Conservation (phyloP, 1,140 invertebrate genomes). For the Drosophila hydei region DNA sequence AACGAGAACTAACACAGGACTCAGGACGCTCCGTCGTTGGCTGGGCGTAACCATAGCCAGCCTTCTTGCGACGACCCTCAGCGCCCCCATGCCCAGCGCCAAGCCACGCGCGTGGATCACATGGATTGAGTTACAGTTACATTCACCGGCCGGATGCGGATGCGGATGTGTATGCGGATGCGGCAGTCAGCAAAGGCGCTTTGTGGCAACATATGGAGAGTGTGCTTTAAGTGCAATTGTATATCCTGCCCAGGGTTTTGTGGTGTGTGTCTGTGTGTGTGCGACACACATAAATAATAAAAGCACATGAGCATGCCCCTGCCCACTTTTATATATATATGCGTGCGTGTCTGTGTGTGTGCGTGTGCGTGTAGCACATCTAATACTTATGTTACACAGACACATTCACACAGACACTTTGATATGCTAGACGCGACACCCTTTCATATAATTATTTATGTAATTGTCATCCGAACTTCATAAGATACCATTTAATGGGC, state of each 20-base stretch:
- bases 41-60: conserved; percentile 43
- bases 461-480: conserved; percentile 81
- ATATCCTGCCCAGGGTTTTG: conserved; percentile 66
- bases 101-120: conserved; percentile 14
- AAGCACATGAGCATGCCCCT: conserved; percentile 41
- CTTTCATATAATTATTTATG: conserved; percentile 80
- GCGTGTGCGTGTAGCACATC: conserved; percentile 41
- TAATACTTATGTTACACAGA: conserved; percentile 48
- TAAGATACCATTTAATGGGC: conserved; percentile 81
- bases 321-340: neutral
- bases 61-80: conserved; percentile 1
- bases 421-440: conserved; percentile 47
- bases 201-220: conserved; percentile 75
- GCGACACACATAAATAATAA: conserved; percentile 73
- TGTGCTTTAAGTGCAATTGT: conserved; percentile 77
- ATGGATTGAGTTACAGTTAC: conserved; percentile 53
- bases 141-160: conserved; percentile 46
- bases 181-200: conserved; percentile 57
- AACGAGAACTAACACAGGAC: no score
- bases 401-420: conserved; percentile 9
- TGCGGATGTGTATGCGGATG: conserved; percentile 37
- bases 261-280: conserved; percentile 30
- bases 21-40: neutral
- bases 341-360: conserved; percentile 1
- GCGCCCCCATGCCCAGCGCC: neutral